These are phyloP conservation scores for Drosophila tristis DNA, from an alignment of 1,140 invertebrate genomes.

Conservation along the genomic window DNA sequence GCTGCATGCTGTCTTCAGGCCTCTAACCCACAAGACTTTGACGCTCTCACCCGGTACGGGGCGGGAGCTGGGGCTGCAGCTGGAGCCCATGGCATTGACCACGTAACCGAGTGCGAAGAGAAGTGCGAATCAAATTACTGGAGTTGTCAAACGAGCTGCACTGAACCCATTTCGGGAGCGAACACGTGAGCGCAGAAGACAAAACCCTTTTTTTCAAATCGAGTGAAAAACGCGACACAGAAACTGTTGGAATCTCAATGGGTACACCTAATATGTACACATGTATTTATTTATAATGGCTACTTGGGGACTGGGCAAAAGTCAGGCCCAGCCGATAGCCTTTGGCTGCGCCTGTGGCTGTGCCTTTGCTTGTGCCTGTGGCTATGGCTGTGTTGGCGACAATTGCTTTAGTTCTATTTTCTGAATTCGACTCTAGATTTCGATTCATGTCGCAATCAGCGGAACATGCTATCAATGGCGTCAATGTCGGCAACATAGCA, in stretches of 20 bases:
- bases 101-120: constrained; percentile 81
- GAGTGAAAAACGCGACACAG: constrained; percentile 27
- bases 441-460: constrained; percentile 69
- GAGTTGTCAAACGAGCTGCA: constrained; percentile 64
- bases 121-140: constrained; percentile 50
- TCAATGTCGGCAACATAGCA: constrained; percentile 80
- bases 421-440: constrained; percentile 37
- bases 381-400: constrained; percentile 49
- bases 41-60: constrained; percentile 59
- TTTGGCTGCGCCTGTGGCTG: constrained; percentile 32
- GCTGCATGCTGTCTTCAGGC: neutral
- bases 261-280: constrained; percentile 3
- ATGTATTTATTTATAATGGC: neutral
- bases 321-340: constrained; percentile 65
- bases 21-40: constrained; percentile 43
- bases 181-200: constrained; percentile 63
- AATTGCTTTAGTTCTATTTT: constrained; percentile 63
- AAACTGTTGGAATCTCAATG: constrained; percentile 13
- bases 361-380: neutral
- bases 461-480: constrained; percentile 67
- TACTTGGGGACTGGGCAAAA: constrained; percentile 47
- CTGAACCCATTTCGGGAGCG: constrained; percentile 38
- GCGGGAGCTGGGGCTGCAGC: constrained; percentile 28
- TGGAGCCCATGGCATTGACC: constrained; percentile 71
- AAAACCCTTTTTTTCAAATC: constrained; percentile 22